A percentile compares a stretch with the other conserved stretches of the same genome.
These are phyloP conservation scores for Tetragonula clypearis DNA, from an alignment of 1,140 invertebrate species.

Conservation along the genomic window DNA sequence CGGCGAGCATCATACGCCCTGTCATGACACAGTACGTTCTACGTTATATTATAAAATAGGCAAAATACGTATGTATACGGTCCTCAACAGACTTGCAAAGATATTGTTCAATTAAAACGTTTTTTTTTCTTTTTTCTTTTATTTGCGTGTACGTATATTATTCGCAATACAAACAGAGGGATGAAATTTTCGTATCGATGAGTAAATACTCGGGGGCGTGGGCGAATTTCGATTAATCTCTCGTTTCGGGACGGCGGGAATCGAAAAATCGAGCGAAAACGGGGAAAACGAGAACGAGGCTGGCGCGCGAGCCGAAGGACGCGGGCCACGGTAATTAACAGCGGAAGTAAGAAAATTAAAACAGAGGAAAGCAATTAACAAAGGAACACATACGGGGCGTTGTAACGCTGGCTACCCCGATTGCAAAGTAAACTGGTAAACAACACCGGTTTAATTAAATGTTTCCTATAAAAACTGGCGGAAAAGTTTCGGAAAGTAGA, in stretches of 20 bases:
- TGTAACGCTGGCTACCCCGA: slow-evolving; percentile 31
- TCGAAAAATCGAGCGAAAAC: slow-evolving; percentile 10
- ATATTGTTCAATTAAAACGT: no score
- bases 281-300: background rate
- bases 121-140: no score
- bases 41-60: no score
- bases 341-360: slow-evolving; percentile 38
- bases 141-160: no score
- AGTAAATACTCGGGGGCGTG: background rate
- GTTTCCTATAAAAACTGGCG: slow-evolving; percentile 39
- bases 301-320: background rate
- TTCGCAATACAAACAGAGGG: background rate
- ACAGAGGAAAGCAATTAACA: slow-evolving; percentile 50
- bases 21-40: no score
- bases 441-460: slow-evolving; percentile 51
- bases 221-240: slow-evolving; percentile 8
- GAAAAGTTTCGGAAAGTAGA: slow-evolving; percentile 38
- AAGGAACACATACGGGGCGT: slow-evolving; percentile 40
- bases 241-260: background rate
- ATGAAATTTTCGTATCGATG: slow-evolving; percentile 4
- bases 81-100: no score
- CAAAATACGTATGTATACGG: no score
- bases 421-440: slow-evolving; percentile 41
- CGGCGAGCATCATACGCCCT: no score
- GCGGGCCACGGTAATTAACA: slow-evolving; percentile 26